A percentile compares a stretch with the other conserved stretches of the same genome.
phyloP scores from a whole-genome alignment of 2,113 vertebrate genomes.

The Phoxinus phoxinus region DNA sequence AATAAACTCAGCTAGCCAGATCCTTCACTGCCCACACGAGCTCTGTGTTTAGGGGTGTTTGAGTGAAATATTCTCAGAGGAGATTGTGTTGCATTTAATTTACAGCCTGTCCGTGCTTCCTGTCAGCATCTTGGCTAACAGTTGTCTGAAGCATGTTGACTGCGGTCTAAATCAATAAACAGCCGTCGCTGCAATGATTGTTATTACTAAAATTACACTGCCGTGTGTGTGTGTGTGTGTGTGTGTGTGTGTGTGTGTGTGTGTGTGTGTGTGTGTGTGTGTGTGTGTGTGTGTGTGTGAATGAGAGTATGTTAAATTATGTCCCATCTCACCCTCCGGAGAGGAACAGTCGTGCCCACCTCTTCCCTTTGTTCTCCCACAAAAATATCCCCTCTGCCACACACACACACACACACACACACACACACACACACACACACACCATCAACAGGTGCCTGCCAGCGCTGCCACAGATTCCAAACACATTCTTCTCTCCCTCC shows the following conservation, averaged over 20 bases:
- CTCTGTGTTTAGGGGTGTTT: not conserved
- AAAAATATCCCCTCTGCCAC: slow-evolving; percentile 73
- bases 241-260: not conserved
- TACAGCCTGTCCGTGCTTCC: not conserved
- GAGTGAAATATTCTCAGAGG: not conserved
- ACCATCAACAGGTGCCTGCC: slow-evolving; percentile 77
- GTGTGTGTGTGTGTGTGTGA: not conserved
- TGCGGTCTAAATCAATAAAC: not conserved
- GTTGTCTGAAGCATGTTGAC: not conserved
- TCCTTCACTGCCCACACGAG: not conserved
- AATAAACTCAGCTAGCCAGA: not conserved
- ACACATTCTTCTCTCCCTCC: slow-evolving; percentile 72
- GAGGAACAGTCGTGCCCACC: slow-evolving; percentile 48
- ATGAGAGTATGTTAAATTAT: not conserved
- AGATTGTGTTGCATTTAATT: not conserved
- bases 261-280: not conserved
- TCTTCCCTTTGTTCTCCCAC: slow-evolving; percentile 58
- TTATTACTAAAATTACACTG: not conserved
- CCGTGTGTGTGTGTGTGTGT: not conserved
- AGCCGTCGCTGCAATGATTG: not conserved
- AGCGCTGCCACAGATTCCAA: slow-evolving; percentile 67
- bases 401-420: slow-evolving; percentile 1
- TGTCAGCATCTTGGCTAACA: not conserved
- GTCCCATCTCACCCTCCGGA: slow-evolving; percentile 31
- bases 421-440: slow-evolving; percentile 40